Conservation (phyloP, 2,113 vertebrate species). For the Orcinus orca region DNA sequence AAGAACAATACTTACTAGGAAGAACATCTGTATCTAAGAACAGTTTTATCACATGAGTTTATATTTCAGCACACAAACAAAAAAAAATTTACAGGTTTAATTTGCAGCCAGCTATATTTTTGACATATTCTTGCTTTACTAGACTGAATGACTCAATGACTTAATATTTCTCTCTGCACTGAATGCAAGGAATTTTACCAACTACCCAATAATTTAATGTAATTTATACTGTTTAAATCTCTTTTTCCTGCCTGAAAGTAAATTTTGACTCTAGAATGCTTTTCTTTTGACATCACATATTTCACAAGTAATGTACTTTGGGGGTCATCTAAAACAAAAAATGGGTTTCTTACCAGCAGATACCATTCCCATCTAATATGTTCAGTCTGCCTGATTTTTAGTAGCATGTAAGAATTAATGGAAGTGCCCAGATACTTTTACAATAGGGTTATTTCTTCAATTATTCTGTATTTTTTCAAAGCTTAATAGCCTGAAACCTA, state of each 20-base stretch:
- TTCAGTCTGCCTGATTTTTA: conserved; percentile 14
- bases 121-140: conserved; percentile 62
- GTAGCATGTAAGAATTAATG: conserved; percentile 24
- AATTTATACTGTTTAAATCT: conserved; percentile 54
- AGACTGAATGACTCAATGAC: conserved; percentile 69
- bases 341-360: background rate
- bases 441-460: conserved; percentile 6
- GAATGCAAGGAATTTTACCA: conserved; percentile 34
- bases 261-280: conserved; percentile 58
- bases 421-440: conserved; percentile 32
- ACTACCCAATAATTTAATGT: conserved; percentile 3
- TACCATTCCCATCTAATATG: background rate
- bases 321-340: background rate
- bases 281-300: conserved; percentile 20
- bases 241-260: background rate
- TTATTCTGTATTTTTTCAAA: conserved; percentile 23
- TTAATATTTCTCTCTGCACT: conserved; percentile 62
- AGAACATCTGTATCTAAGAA: conserved; percentile 69
- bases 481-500: background rate
- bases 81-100: conserved; percentile 77
- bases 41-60: conserved; percentile 66
- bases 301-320: conserved; percentile 26
- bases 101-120: conserved; percentile 74
- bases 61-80: conserved; percentile 72
- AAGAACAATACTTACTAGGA: conserved; percentile 59